Conservation (phyloP, 2,113 vertebrate species). For the Sinocyclocheilus rhinocerous region DNA sequence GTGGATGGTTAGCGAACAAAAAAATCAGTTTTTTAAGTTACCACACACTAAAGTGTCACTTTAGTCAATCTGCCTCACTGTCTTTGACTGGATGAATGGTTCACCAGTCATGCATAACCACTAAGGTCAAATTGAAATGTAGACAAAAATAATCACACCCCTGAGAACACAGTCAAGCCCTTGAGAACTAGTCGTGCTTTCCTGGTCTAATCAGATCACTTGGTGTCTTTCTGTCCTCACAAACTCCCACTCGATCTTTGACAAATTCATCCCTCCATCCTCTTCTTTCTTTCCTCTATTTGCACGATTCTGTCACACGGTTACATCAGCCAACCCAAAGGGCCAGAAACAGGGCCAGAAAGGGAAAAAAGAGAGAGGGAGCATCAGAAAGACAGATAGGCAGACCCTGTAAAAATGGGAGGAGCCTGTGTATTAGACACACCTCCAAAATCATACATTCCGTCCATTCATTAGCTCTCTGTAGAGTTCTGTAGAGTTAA, state of each 20-base stretch:
- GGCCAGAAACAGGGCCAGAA: slow-evolving; percentile 42
- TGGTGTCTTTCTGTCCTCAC: slow-evolving; percentile 45
- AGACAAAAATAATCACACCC: slow-evolving; percentile 69
- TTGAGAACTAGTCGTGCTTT: slow-evolving; percentile 22
- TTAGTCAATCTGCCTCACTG: background rate
- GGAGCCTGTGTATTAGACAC: slow-evolving; percentile 14
- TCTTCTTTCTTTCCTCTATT: slow-evolving; percentile 45
- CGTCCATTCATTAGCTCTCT: slow-evolving; percentile 35
- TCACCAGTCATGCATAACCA: background rate
- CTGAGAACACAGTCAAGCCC: slow-evolving; percentile 73
- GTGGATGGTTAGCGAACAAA: background rate
- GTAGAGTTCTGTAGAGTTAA: slow-evolving; percentile 19
- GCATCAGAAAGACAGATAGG: background rate
- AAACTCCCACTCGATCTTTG: slow-evolving; percentile 39
- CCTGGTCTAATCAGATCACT: slow-evolving; percentile 44
- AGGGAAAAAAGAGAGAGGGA: slow-evolving; percentile 5
- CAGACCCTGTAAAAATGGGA: slow-evolving; percentile 18
- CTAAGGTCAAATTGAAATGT: slow-evolving; percentile 4
- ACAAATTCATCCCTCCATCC: slow-evolving; percentile 46
- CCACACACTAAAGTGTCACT: no score
- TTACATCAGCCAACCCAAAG: slow-evolving; percentile 56
- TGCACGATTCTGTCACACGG: slow-evolving; percentile 53
- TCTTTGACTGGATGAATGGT: background rate
- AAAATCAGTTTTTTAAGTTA: background rate
- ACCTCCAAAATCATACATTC: slow-evolving; percentile 38